Base-by-base conservation (phyloP, 2,797 vertebrate species). In the Pseudochaenichthys georgianus region DNA sequence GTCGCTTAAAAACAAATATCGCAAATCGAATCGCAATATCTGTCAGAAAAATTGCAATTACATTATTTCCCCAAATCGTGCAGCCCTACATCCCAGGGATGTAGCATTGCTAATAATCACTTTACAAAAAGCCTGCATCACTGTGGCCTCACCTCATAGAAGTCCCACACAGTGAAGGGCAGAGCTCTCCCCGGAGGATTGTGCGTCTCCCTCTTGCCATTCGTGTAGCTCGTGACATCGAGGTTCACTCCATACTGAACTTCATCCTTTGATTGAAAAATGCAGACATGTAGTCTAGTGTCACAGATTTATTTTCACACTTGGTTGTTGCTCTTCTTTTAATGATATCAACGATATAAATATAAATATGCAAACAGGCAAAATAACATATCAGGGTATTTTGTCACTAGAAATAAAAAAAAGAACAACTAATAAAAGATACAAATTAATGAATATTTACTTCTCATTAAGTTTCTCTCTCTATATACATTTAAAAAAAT, bases 211-310 rank as follows among this genome's bases (percentile, higher is more conserved):
- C 98, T 94, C 67, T 93, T 93, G 3, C 96, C 96, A 0, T 96
- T 93, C 4, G 84, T 91, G 63, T 97, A 98, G 89, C 97, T 99
- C 1, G 98, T 98, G 13, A 99, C 96, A n/a, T 99, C 98, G 84
- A 99, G 90, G 81, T 99, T 97, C 51, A 97, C 96, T 0, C 97
- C 97, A 21, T 96, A 99, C 64, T 94, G 96, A 73, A 99, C 95
- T 4, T 95, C 81, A 17, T 97, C 95, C 96, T 96, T 47, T 12
- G 61, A 73, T 50, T 21, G 13, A 23, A 58, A 9, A 68, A 48
- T 15, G 16, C 2, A 65, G 15, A 61, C 38, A 67, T 10, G 2
- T 7, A 42, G 16, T 31, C 76, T 6, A 74, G 5, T 19, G 0
- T 23, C 4, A 68, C 19, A 31, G 12, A 31, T 46, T 19, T 50